A percentile compares a stretch with the other conserved stretches of the same genome.
Evolutionary conservation across 2,888 invertebrate species (phyloP).

Genomic region (Zygothrica quintamaculata): DNA sequence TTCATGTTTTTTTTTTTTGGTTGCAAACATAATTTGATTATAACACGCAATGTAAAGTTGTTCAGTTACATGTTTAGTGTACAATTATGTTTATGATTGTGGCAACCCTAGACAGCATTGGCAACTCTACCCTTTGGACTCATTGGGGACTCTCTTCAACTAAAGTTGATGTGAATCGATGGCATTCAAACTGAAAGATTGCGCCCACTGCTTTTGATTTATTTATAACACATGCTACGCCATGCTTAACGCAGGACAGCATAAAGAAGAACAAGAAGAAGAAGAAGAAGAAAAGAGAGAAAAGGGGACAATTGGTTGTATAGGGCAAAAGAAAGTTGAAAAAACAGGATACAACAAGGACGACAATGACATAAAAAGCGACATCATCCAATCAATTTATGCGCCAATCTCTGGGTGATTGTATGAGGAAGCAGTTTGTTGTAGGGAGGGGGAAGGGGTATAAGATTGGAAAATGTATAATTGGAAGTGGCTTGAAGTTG

Average conservation of each 20-base stretch:
- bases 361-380: constrained; percentile 76
- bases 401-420: constrained; percentile 70
- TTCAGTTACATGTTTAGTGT: background rate
- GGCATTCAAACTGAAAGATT: constrained; percentile 46
- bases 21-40: constrained; percentile 41
- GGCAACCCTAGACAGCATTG: no score
- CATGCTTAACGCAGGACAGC: constrained; percentile 70
- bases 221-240: constrained; percentile 78
- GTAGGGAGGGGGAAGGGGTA: constrained; percentile 35
- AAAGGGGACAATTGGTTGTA: no score
- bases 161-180: constrained; percentile 28
- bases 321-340: no score
- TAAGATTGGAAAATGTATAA: constrained; percentile 74
- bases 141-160: no score
- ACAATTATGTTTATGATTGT: no score
- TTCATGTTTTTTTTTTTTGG: constrained; percentile 41
- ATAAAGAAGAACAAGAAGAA: constrained; percentile 30
- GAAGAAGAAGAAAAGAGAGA: background rate
- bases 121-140: no score
- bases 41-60: constrained; percentile 31
- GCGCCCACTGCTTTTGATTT: constrained; percentile 66
- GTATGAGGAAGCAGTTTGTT: constrained; percentile 25
- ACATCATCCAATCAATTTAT: constrained; percentile 80
- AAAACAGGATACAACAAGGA: constrained; percentile 53
- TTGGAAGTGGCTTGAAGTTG: constrained; percentile 55